Evolutionary conservation across 2,113 vertebrate species (phyloP), one percentile per base, ranked within the genome.

Genomic region (Microcebus murinus): DNA sequence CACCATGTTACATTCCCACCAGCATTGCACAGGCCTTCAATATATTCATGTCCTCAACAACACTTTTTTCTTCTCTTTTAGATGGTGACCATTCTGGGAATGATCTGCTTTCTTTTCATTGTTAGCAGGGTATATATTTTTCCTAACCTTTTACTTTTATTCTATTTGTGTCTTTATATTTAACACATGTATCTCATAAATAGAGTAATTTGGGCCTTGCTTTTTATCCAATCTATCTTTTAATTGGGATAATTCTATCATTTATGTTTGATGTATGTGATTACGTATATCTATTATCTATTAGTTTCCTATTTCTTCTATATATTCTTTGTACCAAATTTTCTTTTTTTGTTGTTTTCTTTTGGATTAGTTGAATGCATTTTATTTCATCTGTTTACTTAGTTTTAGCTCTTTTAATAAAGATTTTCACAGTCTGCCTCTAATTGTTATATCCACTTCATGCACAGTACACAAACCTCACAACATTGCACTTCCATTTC

Each of bases 231-330:
- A 89, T 52, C 1, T 82, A 11, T 55, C 23, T 86, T 45, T 52
- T 29, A 80, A 45, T 20, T 73, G 4, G 2, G 84, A 11, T 18
- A 71, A 18, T 29, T 27, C 45, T 27, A 27, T 18, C 8, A 45
- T 61, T 79, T 50, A 34, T 48, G 61, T 48, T 79, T 90, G 45
- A 90, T 31, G 8, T 34, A 8, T 76, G n/a, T 57, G 4, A 27
- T 52, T 68, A 20, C 0, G 3, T 45, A 0, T n/a, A 39, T 52
- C 29, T 29, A 2, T 68, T 31, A 59, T 50, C 18, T 50, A 50
- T 29, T 59, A 52, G 20, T 80, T 80, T 70, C 80, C 29, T 94
- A 52, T 80, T 95, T 87, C 21, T 36, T 31, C 25, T 70, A 21
- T 42, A 23, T 65, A 14, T 7, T 70, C 27, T 83, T 77, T 25